These are phyloP conservation scores for Horisme vitalbata DNA, from an alignment of 2,888 invertebrate genomes.

Conservation along the genomic window DNA sequence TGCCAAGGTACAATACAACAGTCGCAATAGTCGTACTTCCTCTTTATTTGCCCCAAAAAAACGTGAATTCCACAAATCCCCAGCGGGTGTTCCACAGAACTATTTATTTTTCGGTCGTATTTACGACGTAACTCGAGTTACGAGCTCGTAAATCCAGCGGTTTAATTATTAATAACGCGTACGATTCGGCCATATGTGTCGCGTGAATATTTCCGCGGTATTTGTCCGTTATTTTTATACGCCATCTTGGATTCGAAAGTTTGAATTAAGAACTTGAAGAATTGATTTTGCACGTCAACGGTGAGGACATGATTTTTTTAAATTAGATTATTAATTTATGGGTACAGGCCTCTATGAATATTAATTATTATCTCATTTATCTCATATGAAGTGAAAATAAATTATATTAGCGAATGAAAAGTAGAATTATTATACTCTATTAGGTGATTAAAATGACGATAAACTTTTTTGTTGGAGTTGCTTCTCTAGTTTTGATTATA, in stretches of 20 bases:
- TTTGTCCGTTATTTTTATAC: neutral
- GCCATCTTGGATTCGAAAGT: conserved; percentile 12
- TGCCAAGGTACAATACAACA: neutral
- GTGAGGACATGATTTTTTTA: too few relatives aligned
- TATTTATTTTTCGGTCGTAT: conserved; percentile 36
- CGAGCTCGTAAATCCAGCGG: conserved; percentile 42
- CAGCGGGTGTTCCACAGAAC: conserved; percentile 29
- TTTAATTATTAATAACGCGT: conserved; percentile 50
- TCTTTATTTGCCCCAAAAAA: conserved; percentile 10
- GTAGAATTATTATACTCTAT: too few relatives aligned
- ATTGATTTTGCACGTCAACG: too few relatives aligned
- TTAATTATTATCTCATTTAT: too few relatives aligned
- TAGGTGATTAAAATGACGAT: too few relatives aligned
- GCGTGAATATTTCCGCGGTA: conserved; percentile 27
- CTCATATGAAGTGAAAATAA: too few relatives aligned
- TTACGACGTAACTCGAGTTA: conserved; percentile 40
- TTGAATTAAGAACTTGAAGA: too few relatives aligned
- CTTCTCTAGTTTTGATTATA: too few relatives aligned
- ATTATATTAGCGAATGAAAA: too few relatives aligned
- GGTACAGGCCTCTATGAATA: too few relatives aligned
- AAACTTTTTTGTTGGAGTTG: too few relatives aligned
- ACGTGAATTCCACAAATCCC: conserved; percentile 25
- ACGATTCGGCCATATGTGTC: conserved; percentile 41
- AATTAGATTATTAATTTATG: too few relatives aligned
- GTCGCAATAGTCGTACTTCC: neutral